Evolutionary conservation across 2,113 vertebrate species (phyloP).

Genomic region (Thermophis baileyi): DNA sequence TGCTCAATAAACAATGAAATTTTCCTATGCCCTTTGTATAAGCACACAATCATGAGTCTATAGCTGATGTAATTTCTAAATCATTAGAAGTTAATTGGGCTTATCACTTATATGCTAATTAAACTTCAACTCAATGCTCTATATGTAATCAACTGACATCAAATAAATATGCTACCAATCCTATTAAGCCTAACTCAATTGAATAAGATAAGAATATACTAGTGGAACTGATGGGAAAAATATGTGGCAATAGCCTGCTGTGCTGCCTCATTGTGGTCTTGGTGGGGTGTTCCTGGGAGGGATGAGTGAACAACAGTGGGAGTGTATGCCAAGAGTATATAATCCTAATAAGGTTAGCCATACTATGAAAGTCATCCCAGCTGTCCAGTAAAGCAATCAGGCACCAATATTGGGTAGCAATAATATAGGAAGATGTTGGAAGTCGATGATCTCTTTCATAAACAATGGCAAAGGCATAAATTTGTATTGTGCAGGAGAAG

Average conservation of each 20-base stretch:
- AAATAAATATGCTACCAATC: constrained; percentile 43
- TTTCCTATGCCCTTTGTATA: constrained; percentile 48
- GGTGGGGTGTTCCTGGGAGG: neutral
- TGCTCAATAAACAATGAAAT: constrained; percentile 59
- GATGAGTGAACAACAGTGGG: neutral
- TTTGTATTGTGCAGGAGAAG: neutral
- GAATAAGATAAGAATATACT: constrained; percentile 25
- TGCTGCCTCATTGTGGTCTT: neutral
- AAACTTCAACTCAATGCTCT: constrained; percentile 49
- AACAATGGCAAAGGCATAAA: neutral
- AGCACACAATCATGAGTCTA: constrained; percentile 48
- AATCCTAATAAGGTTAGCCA: neutral
- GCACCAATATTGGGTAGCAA: neutral
- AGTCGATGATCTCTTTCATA: neutral
- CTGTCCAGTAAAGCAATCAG: neutral
- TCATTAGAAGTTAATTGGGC: constrained; percentile 61
- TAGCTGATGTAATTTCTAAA: constrained; percentile 63
- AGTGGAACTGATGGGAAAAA: fast-evolving
- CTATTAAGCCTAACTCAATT: constrained; percentile 45
- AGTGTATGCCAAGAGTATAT: neutral
- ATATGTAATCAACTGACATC: constrained; percentile 60
- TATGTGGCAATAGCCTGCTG: neutral
- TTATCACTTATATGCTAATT: constrained; percentile 69
- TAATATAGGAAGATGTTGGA: neutral
- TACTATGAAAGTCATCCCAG: neutral